Base-by-base conservation (phyloP, 1,140 invertebrate genomes). In the Zaprionus kolodkinae region DNA sequence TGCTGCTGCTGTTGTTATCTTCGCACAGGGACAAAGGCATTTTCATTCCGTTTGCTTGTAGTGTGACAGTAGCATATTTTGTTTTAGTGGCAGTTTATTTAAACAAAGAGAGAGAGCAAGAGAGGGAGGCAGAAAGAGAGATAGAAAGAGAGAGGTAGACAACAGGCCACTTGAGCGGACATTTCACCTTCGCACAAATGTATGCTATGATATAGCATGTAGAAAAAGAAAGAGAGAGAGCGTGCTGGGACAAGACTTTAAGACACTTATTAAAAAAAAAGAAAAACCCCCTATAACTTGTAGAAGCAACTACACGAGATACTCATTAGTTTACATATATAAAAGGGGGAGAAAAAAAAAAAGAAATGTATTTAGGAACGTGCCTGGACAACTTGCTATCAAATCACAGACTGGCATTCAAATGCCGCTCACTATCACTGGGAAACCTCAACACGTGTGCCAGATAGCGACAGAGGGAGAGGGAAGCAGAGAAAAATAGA, bases 51-150 rank as follows among this genome's bases (percentile, higher is more conserved):
- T 9, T 85, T 72, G 69, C 67, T 63, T 77, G 63, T 71, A 80
- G 77, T 83, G 79, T 78, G 74, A 76, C 77, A 83, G 84, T 72
- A 72, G 77, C 77, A 80, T 83, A 80, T 80, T 81, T 75, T 78
- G 15, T 83, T 72, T 71, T 71, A 71, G 60, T 75, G 17, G 50
- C 66, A 67, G 67, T 70, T 69, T 79, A 73, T 77, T 75, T 75
- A 73, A 74, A 68, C 43, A 50, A 69, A 60, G 67, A 55, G 61
- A 38, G 54, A 15, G 13, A 15, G 17, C 6, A 9, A 43, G 5
- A 9, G 25, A 45, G 33, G 45, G 6, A 36, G 11, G 2, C 3
- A 43, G 30, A 48, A 4, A 27, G 27, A 30, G 27, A 30, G 27
- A 3, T 30, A 38, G 21, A n/a, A 33, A 5, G 56, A 48, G 17